Evolutionary conservation across 1,140 invertebrate genomes (phyloP), one percentile per base, ranked within the genome.

Genomic region (Epicauta chinensis): DNA sequence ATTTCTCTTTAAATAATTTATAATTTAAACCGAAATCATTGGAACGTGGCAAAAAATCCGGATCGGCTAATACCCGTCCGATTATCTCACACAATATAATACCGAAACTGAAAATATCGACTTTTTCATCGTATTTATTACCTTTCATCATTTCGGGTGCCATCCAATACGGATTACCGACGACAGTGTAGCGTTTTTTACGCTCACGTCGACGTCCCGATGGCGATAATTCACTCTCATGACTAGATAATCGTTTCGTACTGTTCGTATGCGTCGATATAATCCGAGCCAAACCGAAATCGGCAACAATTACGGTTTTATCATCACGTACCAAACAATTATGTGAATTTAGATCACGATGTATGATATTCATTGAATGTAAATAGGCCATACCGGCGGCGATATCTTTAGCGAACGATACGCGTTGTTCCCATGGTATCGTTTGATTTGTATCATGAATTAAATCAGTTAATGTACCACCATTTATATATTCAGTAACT

Each of bases 151-250:
- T 96, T 73, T 98, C 95, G 3, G 95, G 95, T 0, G 94, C 93
- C 93, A 97, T 98, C 93, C 92, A 97, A 69, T 95, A 97, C 4
- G 93, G 93, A 75, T 94, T 95, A 0, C 93, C 93, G 0, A 97
- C 91, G 14, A 93, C 87, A 37, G 83, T 87, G 59, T 82, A 84
- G 14, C 83, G 66, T 60, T 85, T 85, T 54, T 84, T 84, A 5
- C 82, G 69, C 55, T 84, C 82, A 59, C 73, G 73, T 56, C 78
- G 69, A 69, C 59, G 75, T 66, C 51, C 67, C 58, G 23, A 23
- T 1, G 23, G 23, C 7, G 23, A 56, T 12, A 17, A 42, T 44
- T 14, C 53, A 44, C 7, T 3, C 4, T 23, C 7, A 23, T 23
- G 4, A 23, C 23, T 23, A 23, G 62, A 64, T 11, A 61, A 38